Conservation (phyloP, 2,888 invertebrate species). For the Therioaphis trifolii region DNA sequence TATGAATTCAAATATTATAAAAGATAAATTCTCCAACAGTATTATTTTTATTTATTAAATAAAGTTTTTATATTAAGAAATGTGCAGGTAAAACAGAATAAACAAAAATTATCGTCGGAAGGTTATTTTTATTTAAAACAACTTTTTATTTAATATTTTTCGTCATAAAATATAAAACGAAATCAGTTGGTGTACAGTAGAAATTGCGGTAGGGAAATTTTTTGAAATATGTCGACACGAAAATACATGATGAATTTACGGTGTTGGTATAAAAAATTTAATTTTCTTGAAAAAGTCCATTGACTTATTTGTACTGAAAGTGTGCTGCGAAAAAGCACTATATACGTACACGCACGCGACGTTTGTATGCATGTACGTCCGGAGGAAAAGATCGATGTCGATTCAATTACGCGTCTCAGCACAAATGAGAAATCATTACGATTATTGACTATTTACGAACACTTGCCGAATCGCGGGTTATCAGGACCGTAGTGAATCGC, state of each 20-base stretch:
- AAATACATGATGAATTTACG: too few relatives aligned
- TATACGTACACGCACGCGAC: too few relatives aligned
- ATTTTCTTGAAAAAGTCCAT: background rate
- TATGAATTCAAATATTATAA: background rate
- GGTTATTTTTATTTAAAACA: background rate
- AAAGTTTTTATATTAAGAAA: too few relatives aligned
- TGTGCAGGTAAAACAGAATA: background rate
- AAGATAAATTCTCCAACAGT: background rate
- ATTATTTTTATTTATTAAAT: background rate
- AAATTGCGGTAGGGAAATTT: too few relatives aligned
- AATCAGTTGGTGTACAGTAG: background rate
- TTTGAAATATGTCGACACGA: background rate
- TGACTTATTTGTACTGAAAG: background rate
- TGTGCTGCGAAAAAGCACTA: too few relatives aligned
- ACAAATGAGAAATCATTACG: too few relatives aligned
- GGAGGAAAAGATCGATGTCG: too few relatives aligned
- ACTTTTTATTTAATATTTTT: background rate
- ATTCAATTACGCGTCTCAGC: too few relatives aligned
- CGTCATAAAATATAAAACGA: background rate
- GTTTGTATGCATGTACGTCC: too few relatives aligned
- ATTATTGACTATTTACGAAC: too few relatives aligned
- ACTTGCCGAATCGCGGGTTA: too few relatives aligned
- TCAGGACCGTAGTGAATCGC: too few relatives aligned
- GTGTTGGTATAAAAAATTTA: background rate
- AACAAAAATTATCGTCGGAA: background rate